Percentiles rank a stretch among this genome's conserved stretches.
phyloP scores from a whole-genome alignment of 2,113 vertebrate genomes.

The Sebastes fasciatus region DNA sequence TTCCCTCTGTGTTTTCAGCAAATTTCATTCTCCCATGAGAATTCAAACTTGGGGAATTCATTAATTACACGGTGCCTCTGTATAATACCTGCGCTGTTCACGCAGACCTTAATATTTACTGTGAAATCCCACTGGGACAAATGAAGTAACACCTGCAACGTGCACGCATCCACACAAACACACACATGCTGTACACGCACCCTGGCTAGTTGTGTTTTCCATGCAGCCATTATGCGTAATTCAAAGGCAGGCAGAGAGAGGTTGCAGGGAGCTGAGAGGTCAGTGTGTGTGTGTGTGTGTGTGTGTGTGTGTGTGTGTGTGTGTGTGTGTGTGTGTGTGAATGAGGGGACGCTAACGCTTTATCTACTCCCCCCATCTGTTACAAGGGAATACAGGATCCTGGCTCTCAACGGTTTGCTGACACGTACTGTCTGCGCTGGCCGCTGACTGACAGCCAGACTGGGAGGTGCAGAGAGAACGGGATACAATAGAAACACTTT shows the following conservation, averaged over 20 bases:
- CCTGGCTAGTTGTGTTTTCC: neutral
- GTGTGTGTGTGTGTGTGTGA: slow-evolving; percentile 2
- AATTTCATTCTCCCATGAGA: slow-evolving; percentile 25
- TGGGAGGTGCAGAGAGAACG: slow-evolving; percentile 43
- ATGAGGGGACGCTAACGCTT: slow-evolving; percentile 11
- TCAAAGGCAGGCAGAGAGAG: neutral
- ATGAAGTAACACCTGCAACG: neutral
- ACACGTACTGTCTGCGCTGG: slow-evolving; percentile 59
- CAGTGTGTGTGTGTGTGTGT: slow-evolving; percentile 12
- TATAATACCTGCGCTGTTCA: neutral
- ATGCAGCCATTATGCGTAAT: neutral
- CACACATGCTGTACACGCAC: slow-evolving; percentile 1
- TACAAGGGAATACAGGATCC: slow-evolving; percentile 47
- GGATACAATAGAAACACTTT: slow-evolving; percentile 51
- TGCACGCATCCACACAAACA: neutral
- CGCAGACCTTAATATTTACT: slow-evolving; percentile 34
- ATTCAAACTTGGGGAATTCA: slow-evolving; percentile 7
- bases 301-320: too few species aligned
- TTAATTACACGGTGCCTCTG: slow-evolving; percentile 33
- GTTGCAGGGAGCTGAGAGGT: neutral
- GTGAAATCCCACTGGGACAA: slow-evolving; percentile 32
- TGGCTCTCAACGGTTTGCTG: slow-evolving; percentile 52
- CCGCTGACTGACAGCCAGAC: slow-evolving; percentile 49
- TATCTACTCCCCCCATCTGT: slow-evolving; percentile 57
- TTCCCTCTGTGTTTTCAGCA: slow-evolving; percentile 24